Conservation (phyloP, 2,888 invertebrate genomes). For the Rapana venosa region DNA sequence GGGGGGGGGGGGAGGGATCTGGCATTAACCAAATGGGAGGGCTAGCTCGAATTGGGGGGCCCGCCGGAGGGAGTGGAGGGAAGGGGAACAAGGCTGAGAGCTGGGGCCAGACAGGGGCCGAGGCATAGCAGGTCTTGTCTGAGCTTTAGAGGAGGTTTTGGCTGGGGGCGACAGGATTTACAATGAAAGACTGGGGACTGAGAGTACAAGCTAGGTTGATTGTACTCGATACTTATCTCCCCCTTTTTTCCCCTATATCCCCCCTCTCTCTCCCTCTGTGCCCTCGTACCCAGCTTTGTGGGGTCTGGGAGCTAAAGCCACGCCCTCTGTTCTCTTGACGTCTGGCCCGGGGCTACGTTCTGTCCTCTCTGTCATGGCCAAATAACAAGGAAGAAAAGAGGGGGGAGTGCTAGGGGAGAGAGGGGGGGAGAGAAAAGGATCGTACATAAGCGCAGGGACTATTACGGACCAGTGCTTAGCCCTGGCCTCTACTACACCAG, state of each 20-base stretch:
- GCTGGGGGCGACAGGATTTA: background rate
- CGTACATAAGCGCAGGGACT: slow-evolving; percentile 23
- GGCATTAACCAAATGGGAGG: slow-evolving; percentile 4
- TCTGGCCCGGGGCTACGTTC: background rate
- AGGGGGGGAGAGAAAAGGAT: background rate
- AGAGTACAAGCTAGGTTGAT: slow-evolving; percentile 20
- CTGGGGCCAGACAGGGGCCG: background rate
- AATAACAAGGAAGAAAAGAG: slow-evolving; percentile 19
- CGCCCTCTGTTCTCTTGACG: slow-evolving; percentile 4
- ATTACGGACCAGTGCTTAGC: slow-evolving; percentile 22
- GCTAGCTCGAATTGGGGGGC: background rate
- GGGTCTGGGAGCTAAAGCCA: slow-evolving; percentile 9
- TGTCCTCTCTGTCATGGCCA: slow-evolving; percentile 29
- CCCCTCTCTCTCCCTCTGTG: background rate
- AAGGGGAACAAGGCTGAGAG: background rate
- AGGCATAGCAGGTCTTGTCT: background rate
- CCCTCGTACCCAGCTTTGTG: background rate
- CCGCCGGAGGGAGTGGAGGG: background rate
- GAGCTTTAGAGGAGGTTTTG: background rate
- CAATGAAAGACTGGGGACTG: slow-evolving; percentile 15
- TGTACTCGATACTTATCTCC: slow-evolving; percentile 29
- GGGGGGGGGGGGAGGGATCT: background rate
- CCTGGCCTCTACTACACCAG: slow-evolving; percentile 12
- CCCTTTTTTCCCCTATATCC: background rate
- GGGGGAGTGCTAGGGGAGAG: background rate